Base-by-base conservation (phyloP, 2,888 invertebrate genomes). In the Clitarchus hookeri region DNA sequence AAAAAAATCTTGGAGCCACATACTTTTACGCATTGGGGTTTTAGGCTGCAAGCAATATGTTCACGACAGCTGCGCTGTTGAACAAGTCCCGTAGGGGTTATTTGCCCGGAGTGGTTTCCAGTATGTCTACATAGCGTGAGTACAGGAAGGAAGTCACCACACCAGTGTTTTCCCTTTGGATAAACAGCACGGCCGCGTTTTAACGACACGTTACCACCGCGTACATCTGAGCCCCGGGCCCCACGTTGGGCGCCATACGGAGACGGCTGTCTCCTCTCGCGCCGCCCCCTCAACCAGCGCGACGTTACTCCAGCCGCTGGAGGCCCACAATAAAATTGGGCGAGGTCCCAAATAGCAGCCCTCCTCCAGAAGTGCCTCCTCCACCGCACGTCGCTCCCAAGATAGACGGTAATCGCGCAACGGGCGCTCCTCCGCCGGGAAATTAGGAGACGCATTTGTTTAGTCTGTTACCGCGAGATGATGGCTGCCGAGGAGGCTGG, bases 391-490 rank as follows among this genome's bases (percentile, higher is more conserved):
- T 8, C 65, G 65, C 65, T 65, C 65, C 65, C 65, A 65, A 23
- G 65, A 65, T 65, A 65, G 65, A 65, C 65, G 8, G 65, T 65
- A 65, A 65, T 65, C 65, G 8, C n/a, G n/a, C n/a, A n/a, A n/a
- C n/a, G n/a, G n/a, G n/a, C n/a, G n/a, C 65, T 11, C 36, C 65
- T n/a, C 65, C 65, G 65, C 65, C 13, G 65, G 65, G n/a, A 65
- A 65, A n/a, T 65, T n/a, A 65, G 65, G n/a, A 65, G 23, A 19
- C 53, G 53, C 0, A 65, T n/a, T 65, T 65, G 65, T 65, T 65
- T 65, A 65, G 65, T 65, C 65, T 65, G 65, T 65, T n/a, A 19
- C 65, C 65, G 65, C 65, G 65, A 65, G 65, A 65, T 65, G 65
- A n/a, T 19, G 65, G 23, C 65, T 19, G 23, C 16, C 53, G 53